phyloP scores from a whole-genome alignment of 2,888 invertebrate species.

The Acronicta alni region DNA sequence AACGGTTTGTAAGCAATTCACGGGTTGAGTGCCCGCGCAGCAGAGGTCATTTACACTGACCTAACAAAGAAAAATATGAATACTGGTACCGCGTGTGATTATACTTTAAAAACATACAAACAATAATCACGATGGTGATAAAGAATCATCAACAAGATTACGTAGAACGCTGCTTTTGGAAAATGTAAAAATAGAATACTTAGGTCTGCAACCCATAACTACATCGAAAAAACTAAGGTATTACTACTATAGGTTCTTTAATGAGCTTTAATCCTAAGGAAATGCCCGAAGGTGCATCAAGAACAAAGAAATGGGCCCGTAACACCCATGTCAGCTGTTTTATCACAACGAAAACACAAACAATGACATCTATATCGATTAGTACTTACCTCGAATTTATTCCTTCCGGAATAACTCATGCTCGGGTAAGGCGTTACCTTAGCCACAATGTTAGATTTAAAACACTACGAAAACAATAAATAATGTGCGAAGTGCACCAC shows the following conservation, averaged over 20 bases:
- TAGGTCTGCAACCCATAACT: constrained; percentile 1
- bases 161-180: constrained; percentile 45
- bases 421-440: constrained; percentile 86
- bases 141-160: constrained; percentile 32
- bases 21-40: constrained; percentile 70
- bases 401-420: constrained; percentile 91
- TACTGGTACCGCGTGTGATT: constrained; percentile 50
- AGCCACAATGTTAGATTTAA: constrained; percentile 83
- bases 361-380: constrained; percentile 69
- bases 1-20: constrained; percentile 67
- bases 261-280: constrained; percentile 1
- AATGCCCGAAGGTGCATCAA: constrained; percentile 19
- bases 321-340: constrained; percentile 90
- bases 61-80: constrained; percentile 67
- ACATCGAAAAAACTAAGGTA: background rate
- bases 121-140: constrained; percentile 50
- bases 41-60: constrained; percentile 73
- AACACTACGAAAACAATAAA: constrained; percentile 51
- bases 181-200: constrained; percentile 67
- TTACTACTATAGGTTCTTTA: background rate
- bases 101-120: constrained; percentile 52
- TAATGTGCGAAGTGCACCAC: constrained; percentile 61
- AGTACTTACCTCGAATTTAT: constrained; percentile 90
- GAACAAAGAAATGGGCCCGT: constrained; percentile 76
- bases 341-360: constrained; percentile 87